Evolutionary conservation across 2,888 invertebrate genomes (phyloP).

Genomic region (Coenonympha arcania): DNA sequence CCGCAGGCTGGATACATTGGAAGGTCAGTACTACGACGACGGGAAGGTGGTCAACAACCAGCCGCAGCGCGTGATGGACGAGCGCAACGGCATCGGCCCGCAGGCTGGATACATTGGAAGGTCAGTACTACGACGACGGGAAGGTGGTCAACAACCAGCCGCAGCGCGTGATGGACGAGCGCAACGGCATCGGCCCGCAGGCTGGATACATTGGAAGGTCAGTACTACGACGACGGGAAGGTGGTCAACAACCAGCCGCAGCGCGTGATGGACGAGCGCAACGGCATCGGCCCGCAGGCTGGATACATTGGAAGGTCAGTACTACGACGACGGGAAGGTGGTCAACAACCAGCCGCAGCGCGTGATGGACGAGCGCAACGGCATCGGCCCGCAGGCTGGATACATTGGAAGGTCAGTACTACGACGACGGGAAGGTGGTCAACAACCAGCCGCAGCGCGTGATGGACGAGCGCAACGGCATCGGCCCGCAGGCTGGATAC

Average conservation of each 20-base stretch:
- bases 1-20: constrained; percentile 98
- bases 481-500: constrained; percentile 94
- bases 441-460: constrained; percentile 95
- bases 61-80: constrained; percentile 95
- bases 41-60: constrained; percentile 98
- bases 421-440: constrained; percentile 98
- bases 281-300: constrained; percentile 91
- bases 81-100: constrained; percentile 92
- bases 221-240: constrained; percentile 99
- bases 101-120: constrained; percentile 99
- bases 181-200: constrained; percentile 92
- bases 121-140: constrained; percentile 98
- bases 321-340: constrained; percentile 98
- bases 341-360: constrained; percentile 95
- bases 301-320: constrained; percentile 99
- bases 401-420: constrained; percentile 99
- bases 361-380: constrained; percentile 95
- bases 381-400: constrained; percentile 91
- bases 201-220: constrained; percentile 99
- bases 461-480: constrained; percentile 94
- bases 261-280: constrained; percentile 94
- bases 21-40: constrained; percentile 98
- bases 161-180: constrained; percentile 94
- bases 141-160: constrained; percentile 98
- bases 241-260: constrained; percentile 96